Percentiles rank a stretch among this genome's conserved stretches.
These are phyloP conservation scores for Chaetophractus vellerosus DNA, from an alignment of 2,797 vertebrate genomes.

Conservation along the genomic window DNA sequence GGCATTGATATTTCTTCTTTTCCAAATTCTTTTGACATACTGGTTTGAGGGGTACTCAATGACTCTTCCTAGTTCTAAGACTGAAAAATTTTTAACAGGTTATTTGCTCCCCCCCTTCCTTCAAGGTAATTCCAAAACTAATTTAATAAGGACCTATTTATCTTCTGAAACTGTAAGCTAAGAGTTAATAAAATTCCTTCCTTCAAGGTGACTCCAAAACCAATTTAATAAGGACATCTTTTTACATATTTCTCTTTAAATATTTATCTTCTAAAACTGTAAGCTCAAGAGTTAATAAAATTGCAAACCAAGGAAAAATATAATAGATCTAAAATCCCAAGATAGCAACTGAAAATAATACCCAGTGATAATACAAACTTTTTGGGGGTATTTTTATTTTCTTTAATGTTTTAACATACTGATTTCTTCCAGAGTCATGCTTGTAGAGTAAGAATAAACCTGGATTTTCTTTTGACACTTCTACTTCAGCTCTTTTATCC, in stretches of 20 bases:
- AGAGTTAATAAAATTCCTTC: slow-evolving; percentile 15
- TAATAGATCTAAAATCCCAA: not conserved
- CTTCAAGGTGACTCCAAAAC: not conserved
- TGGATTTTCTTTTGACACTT: slow-evolving; percentile 14
- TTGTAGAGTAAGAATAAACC: slow-evolving; percentile 2
- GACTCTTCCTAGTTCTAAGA: not conserved
- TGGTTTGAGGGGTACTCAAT: not conserved
- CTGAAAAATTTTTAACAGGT: slow-evolving; percentile 23
- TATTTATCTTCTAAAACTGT: slow-evolving; percentile 13
- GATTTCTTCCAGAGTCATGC: not conserved
- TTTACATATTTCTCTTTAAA: slow-evolving; percentile 47
- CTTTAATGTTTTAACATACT: not conserved
- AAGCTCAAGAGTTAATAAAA: slow-evolving; percentile 10
- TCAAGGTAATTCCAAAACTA: not conserved
- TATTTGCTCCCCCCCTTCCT: not conserved
- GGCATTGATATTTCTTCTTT: not conserved
- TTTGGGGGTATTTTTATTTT: not conserved
- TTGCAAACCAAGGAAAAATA: slow-evolving; percentile 16
- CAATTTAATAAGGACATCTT: not conserved
- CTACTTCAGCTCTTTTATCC: slow-evolving; percentile 50
- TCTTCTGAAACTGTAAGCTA: not conserved
- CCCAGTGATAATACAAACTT: not conserved
- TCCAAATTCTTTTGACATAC: not conserved
- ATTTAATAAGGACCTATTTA: not conserved
- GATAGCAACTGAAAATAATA: not conserved